phyloP scores from a whole-genome alignment of 1,140 invertebrate species.

The Meloidogyne floridensis region DNA sequence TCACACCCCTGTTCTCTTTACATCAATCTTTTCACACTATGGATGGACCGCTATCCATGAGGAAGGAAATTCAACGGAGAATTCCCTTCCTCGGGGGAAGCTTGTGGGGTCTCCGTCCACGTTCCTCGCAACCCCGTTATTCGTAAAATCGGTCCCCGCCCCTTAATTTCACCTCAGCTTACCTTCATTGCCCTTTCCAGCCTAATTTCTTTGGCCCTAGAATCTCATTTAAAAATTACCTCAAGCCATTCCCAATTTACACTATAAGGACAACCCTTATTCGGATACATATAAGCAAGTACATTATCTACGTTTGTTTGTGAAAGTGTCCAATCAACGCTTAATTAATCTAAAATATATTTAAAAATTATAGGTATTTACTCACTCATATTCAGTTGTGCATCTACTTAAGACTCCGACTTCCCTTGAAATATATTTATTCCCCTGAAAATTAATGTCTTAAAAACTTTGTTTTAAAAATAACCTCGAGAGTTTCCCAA shows the following conservation, averaged over 20 bases:
- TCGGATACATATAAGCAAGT: background rate
- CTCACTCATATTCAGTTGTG: constrained; percentile 34
- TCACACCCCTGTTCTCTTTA: too few species aligned
- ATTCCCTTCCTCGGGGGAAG: too few species aligned
- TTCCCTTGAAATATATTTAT: constrained; percentile 36
- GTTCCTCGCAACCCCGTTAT: too few species aligned
- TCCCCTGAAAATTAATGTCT: constrained; percentile 35
- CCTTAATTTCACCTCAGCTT: too few species aligned
- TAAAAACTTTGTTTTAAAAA: constrained; percentile 18
- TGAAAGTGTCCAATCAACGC: background rate
- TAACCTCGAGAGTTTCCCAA: constrained; percentile 46
- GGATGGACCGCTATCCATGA: too few species aligned
- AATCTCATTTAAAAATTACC: background rate
- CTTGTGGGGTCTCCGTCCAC: too few species aligned
- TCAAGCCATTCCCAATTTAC: constrained; percentile 13
- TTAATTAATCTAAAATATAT: constrained; percentile 12
- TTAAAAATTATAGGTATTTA: background rate
- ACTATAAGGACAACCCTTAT: constrained; percentile 1
- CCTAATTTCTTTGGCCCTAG: too few species aligned
- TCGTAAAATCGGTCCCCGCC: too few species aligned
- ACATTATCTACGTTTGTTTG: background rate
- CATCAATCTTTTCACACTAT: too few species aligned
- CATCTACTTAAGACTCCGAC: constrained; percentile 50
- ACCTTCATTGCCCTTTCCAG: too few species aligned
- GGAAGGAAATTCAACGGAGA: too few species aligned